phyloP scores from a whole-genome alignment of 1,140 invertebrate genomes.

The Drosophila pseudoobscura region DNA sequence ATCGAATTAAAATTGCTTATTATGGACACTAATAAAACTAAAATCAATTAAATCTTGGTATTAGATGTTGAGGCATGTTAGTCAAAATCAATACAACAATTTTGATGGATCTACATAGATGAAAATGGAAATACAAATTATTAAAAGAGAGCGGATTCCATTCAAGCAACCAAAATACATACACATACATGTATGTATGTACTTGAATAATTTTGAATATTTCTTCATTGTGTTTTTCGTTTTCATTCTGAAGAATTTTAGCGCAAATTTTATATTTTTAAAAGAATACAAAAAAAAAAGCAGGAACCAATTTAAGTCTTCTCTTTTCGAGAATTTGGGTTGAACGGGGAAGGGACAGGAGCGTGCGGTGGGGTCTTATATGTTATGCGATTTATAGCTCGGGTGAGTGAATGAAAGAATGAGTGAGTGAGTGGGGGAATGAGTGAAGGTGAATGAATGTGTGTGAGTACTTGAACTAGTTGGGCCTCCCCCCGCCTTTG shows the following conservation, averaged over 20 bases:
- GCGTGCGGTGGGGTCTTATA: conserved; percentile 1
- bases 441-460: conserved; percentile 13
- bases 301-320: too few relatives aligned
- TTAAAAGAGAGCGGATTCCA: neutral
- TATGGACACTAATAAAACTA: too few relatives aligned
- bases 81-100: too few relatives aligned
- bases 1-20: too few relatives aligned
- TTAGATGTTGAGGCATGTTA: too few relatives aligned
- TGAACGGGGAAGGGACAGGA: neutral
- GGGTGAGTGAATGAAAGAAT: conserved; percentile 1
- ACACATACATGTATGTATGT: neutral
- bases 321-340: too few relatives aligned
- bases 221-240: conserved; percentile 15
- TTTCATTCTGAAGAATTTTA: conserved; percentile 33
- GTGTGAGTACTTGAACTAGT: conserved; percentile 69
- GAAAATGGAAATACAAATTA: too few relatives aligned
- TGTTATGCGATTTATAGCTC: conserved; percentile 29
- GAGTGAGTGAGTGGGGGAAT: conserved; percentile 6
- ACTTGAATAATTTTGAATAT: conserved; percentile 32
- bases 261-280: conserved; percentile 57
- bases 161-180: conserved; percentile 17
- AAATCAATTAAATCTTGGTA: neutral
- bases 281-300: conserved; percentile 19
- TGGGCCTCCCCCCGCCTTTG: conserved; percentile 45
- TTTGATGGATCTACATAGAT: too few relatives aligned